Conservation (phyloP, 1,140 invertebrate species). For the Sweltsa coloradensis region DNA sequence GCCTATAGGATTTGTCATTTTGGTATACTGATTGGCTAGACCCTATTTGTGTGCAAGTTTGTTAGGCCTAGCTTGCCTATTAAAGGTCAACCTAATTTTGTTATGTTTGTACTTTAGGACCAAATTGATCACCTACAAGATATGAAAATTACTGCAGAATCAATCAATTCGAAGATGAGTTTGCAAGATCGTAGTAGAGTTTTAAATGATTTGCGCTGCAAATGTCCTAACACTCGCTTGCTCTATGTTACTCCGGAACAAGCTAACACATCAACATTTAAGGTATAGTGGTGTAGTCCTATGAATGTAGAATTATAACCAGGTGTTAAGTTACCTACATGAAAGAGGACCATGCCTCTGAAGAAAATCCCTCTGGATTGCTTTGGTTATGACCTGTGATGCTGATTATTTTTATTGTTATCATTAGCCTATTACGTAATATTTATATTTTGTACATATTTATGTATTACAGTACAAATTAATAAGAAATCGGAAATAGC, state of each 20-base stretch:
- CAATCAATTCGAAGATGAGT: slow-evolving; percentile 79
- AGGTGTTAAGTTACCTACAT: no score
- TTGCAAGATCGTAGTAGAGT: slow-evolving; percentile 58
- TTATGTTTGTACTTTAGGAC: slow-evolving; percentile 25
- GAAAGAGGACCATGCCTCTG: no score
- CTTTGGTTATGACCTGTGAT: no score
- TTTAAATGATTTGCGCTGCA: slow-evolving; percentile 54
- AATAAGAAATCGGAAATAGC: no score
- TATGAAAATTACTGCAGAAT: slow-evolving; percentile 61
- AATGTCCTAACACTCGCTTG: slow-evolving; percentile 58
- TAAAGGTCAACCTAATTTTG: neutral
- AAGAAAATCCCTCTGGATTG: no score
- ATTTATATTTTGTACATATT: no score
- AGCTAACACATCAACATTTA: slow-evolving; percentile 63
- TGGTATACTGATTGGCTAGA: neutral
- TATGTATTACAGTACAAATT: no score
- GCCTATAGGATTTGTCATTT: neutral
- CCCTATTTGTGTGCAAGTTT: neutral
- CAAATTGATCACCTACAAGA: slow-evolving; percentile 40
- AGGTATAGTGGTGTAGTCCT: no score
- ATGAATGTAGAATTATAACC: no score
- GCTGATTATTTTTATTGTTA: no score
- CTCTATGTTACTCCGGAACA: slow-evolving; percentile 91
- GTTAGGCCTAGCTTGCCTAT: neutral
- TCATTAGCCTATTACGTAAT: no score